These are phyloP conservation scores for Gallinago solitaria DNA, from an alignment of 2,797 vertebrate species.

Conservation along the genomic window DNA sequence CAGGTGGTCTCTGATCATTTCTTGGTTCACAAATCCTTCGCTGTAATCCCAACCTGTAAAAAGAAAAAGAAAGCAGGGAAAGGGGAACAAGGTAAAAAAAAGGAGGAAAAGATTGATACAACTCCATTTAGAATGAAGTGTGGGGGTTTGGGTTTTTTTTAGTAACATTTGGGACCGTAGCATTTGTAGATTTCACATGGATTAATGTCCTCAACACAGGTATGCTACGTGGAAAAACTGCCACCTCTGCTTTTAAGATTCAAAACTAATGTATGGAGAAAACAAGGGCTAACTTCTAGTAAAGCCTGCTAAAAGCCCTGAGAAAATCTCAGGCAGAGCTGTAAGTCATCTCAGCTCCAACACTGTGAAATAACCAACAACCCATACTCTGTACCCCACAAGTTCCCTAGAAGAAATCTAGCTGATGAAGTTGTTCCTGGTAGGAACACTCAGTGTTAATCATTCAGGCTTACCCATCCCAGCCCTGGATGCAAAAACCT, in stretches of 20 bases:
- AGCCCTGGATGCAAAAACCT: neutral
- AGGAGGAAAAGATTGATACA: neutral
- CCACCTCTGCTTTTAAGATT: neutral
- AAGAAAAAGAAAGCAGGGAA: neutral
- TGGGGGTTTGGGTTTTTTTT: neutral
- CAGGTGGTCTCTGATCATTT: conserved; percentile 89
- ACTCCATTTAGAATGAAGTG: neutral
- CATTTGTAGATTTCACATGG: neutral
- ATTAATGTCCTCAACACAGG: neutral
- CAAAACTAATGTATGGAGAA: neutral
- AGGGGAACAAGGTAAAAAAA: neutral
- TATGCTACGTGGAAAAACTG: neutral
- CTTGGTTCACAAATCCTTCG: conserved; percentile 91
- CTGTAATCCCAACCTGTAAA: conserved; percentile 91
- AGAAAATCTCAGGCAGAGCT: neutral
- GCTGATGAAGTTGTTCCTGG: neutral
- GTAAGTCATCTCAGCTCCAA: neutral
- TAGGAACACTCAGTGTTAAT: neutral
- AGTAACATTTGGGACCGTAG: neutral
- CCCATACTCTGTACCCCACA: neutral
- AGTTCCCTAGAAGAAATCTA: neutral
- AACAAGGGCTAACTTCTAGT: neutral
- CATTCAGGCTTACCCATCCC: neutral
- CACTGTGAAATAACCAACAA: neutral
- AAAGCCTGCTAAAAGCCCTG: neutral